These are phyloP conservation scores for Pterocles orientalis DNA, from an alignment of 2,113 vertebrate genomes.

Conservation along the genomic window DNA sequence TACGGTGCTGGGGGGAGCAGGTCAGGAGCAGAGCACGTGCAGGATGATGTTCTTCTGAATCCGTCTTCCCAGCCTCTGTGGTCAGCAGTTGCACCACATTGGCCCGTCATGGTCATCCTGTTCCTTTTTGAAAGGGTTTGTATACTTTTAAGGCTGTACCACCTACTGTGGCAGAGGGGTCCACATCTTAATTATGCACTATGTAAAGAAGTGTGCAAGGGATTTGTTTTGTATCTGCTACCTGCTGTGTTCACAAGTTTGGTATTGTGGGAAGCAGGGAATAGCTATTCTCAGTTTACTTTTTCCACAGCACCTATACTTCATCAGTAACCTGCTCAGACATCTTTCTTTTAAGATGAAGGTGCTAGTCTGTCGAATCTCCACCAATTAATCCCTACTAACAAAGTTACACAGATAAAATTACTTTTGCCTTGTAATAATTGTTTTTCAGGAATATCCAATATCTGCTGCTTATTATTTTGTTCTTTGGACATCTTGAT, in stretches of 20 bases:
- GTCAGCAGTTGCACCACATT: not conserved
- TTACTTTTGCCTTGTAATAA: not conserved
- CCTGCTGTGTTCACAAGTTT: not conserved
- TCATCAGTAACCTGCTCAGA: not conserved
- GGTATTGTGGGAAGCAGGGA: not conserved
- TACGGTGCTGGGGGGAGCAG: fast-evolving
- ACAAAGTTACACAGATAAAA: not conserved
- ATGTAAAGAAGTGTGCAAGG: not conserved
- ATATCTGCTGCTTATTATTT: not conserved
- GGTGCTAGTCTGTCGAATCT: not conserved
- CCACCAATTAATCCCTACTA: not conserved
- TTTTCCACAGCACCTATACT: not conserved
- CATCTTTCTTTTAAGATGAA: not conserved
- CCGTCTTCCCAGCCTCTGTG: not conserved
- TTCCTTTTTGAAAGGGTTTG: not conserved
- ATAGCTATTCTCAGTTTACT: not conserved
- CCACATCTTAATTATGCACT: not conserved
- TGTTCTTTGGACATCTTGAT: not conserved
- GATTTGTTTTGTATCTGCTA: not conserved
- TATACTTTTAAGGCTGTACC: not conserved
- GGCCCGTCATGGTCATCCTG: fast-evolving
- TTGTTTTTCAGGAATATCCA: not conserved
- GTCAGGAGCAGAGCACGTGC: not conserved
- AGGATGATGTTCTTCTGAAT: not conserved
- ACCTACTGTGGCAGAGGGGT: not conserved